Evolutionary conservation across 2,797 vertebrate genomes (phyloP), one percentile per base, ranked within the genome.

Genomic region (Artibeus jamaicensis): DNA sequence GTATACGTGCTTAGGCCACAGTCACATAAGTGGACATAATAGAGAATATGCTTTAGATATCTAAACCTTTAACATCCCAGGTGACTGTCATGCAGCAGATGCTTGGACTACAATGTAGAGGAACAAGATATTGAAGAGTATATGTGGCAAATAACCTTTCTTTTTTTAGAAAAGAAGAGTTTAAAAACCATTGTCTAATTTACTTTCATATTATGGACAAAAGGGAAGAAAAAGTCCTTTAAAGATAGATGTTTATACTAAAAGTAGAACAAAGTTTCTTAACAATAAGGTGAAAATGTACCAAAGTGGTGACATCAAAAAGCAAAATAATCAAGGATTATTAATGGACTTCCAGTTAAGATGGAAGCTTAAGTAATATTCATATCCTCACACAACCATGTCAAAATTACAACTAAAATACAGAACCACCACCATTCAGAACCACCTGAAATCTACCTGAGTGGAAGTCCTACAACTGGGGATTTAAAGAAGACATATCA

Each of bases 201-300:
- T 71, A 85, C 48, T 46, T 74, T 76, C 3, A 37, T 32, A n/a
- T 79, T 42, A 78, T 16, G 39, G 22, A 42, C 7, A 3, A 21
- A 68, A 81, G 74, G 42, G n/a, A 87, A 70, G 24, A 29, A 73
- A 96, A 93, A 81, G 9, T n/a, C 21, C 59, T 77, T 89, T 81
- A 26, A 86, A 86, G 2, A 48, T 5, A 74, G 44, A 76, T 79
- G 34, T 65, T 77, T 37, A 26, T 74, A 48, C n/a, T n/a, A 46
- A 91, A 96, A 91, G 55, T 29, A 59, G 53, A 90, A 92, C 16
- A 48, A 89, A 53, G 87, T 84, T 89, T 92, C 73, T 82, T 68
- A 93, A 57, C 1, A 73, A 50, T 44, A 9, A 89, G 81, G 29
- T 79, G 62, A 71, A 82, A 86, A 53, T 78, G 82, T 81, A 67